Evolutionary conservation across 1,140 invertebrate genomes (phyloP), one percentile per base, ranked within the genome.

Genomic region (Spodoptera frugiperda): DNA sequence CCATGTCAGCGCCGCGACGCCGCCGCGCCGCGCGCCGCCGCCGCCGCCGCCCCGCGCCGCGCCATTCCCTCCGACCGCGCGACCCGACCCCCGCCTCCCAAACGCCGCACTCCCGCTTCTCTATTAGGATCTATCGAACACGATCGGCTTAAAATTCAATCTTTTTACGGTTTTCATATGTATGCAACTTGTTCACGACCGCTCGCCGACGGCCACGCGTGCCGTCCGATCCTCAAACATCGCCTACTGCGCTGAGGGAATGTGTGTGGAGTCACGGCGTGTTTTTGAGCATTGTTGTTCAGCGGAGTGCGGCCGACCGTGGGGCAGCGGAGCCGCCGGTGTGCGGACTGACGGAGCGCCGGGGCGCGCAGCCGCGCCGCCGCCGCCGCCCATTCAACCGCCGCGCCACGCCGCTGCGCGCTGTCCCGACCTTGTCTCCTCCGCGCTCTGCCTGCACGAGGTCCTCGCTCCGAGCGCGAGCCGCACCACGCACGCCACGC

Each of bases 261-360:
- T 82, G 84, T 88, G 81, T 80, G 82, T 89, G 79, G 81, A 85
- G 89, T 90, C 85, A 90, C 87, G 89, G 90, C 86, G 87, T 90
- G 90, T 88, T 89, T 91, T 88, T 90, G 87, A 91, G 89, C 91
- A 92, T 92, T 93, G 92, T 92, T 92, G 88, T 92, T 89, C 80
- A 89, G 88, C 89, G 91, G 90, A 92, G 88, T 91, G 91, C 90
- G 90, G 91, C 89, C 89, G 90, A 91, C 89, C 91, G 91, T 93
- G 90, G 91, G 89, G 92, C 92, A 91, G 92, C 92, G 92, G 91
- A 92, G 92, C 92, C 92, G 92, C 92, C 91, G 92, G 91, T 91
- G 90, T 92, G 91, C 91, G 91, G 91, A 93, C 91, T 93, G 91
- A 87, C 90, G 85, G 89, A 88, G 87, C 82, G 85, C 86, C 86